phyloP scores from a whole-genome alignment of 2,888 invertebrate species.

The Temnothorax ravouxi region DNA sequence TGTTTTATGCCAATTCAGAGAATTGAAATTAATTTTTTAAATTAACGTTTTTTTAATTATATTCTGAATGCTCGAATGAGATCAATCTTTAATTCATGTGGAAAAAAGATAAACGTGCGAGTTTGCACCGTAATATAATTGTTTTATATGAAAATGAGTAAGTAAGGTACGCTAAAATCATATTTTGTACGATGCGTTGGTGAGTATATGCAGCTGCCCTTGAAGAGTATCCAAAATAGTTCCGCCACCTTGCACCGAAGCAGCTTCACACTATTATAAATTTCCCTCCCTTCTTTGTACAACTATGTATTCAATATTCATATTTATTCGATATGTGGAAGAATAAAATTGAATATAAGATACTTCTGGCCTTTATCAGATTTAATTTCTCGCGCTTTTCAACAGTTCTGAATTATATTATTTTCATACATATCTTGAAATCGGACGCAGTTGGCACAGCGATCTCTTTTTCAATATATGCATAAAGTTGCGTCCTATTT shows the following conservation, averaged over 20 bases:
- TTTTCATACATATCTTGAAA: constrained; percentile 14
- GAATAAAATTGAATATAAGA: constrained; percentile 24
- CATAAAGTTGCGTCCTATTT: constrained; percentile 10
- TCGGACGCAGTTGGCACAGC: constrained; percentile 32
- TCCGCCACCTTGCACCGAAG: constrained; percentile 70
- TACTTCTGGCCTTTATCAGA: neutral
- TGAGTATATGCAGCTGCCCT: constrained; percentile 73
- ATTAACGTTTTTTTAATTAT: neutral
- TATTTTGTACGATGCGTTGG: constrained; percentile 71
- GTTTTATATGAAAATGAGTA: neutral
- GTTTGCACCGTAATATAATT: neutral
- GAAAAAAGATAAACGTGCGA: neutral
- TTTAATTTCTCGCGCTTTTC: neutral
- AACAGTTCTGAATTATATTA: neutral
- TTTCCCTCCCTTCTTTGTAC: constrained; percentile 57
- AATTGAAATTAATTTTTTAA: neutral
- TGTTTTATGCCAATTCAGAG: neutral
- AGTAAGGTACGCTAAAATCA: constrained; percentile 59
- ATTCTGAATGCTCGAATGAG: neutral
- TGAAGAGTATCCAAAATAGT: constrained; percentile 77
- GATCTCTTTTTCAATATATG: constrained; percentile 23
- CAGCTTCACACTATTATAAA: constrained; percentile 72
- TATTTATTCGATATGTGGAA: constrained; percentile 61
- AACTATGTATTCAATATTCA: constrained; percentile 74
- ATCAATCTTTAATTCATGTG: neutral